Percentiles rank a stretch among this genome's conserved stretches.
phyloP scores from a whole-genome alignment of 2,888 invertebrate genomes.

The Drosophila mimica region DNA sequence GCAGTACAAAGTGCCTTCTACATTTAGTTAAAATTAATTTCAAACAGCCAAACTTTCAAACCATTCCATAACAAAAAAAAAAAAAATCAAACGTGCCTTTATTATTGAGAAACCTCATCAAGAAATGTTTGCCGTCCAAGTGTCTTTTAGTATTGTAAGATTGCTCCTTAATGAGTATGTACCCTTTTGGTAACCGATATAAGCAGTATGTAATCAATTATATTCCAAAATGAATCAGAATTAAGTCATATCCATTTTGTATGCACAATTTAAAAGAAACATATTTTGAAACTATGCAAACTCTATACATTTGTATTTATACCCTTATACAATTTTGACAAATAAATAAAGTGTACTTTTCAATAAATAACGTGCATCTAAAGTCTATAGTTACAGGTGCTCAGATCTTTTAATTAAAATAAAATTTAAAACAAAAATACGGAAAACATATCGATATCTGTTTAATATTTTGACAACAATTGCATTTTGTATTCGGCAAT shows the following conservation, averaged over 20 bases:
- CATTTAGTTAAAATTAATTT: constrained; percentile 28
- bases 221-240: constrained; percentile 4
- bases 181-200: constrained; percentile 46
- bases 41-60: constrained; percentile 19
- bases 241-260: constrained; percentile 4
- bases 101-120: constrained; percentile 25
- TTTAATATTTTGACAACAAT: constrained; percentile 4
- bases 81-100: constrained; percentile 57
- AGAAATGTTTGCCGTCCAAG: constrained; percentile 66
- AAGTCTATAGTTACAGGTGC: not conserved
- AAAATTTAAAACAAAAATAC: not conserved
- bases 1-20: constrained; percentile 58
- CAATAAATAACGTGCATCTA: constrained; percentile 9
- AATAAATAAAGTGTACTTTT: constrained; percentile 47
- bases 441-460: not conserved
- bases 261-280: constrained; percentile 16
- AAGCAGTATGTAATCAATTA: constrained; percentile 5
- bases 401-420: not conserved
- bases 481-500: constrained; percentile 36
- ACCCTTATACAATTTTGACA: constrained; percentile 35
- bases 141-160: constrained; percentile 65
- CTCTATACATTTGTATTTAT: constrained; percentile 57
- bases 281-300: constrained; percentile 46
- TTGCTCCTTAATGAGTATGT: constrained; percentile 20
- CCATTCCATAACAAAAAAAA: constrained; percentile 24